Evolutionary conservation across 2,797 vertebrate genomes (phyloP).

Genomic region (Myripristis jacobus): DNA sequence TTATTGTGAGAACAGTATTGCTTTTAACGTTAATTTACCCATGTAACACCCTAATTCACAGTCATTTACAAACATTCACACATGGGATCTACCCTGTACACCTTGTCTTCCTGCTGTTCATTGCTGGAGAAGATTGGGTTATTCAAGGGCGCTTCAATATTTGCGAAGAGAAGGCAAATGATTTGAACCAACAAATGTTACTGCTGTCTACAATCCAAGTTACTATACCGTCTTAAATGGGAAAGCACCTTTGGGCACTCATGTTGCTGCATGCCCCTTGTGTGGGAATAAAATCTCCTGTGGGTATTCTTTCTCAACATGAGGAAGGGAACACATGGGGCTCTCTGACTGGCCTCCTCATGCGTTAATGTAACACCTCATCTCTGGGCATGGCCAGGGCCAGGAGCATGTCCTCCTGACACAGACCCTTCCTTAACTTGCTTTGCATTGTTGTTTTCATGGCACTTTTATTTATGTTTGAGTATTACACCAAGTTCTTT

Average conservation of each 20-base stretch:
- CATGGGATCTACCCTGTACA: background rate
- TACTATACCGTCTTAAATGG: constrained; percentile 22
- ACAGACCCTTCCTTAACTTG: constrained; percentile 24
- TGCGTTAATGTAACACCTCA: constrained; percentile 57
- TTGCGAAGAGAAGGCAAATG: background rate
- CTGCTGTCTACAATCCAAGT: constrained; percentile 20
- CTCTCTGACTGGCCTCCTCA: constrained; percentile 43
- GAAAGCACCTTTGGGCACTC: constrained; percentile 30
- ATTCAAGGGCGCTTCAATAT: background rate
- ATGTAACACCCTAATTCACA: background rate
- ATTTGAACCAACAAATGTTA: background rate
- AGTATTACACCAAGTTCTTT: constrained; percentile 53
- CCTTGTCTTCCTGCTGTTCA: background rate
- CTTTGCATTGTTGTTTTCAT: constrained; percentile 32
- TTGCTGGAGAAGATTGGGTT: background rate
- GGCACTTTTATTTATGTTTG: constrained; percentile 60
- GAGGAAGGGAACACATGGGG: constrained; percentile 23
- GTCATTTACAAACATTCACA: background rate
- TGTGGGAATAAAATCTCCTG: constrained; percentile 29
- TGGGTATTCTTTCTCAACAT: constrained; percentile 20
- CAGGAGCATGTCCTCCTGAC: constrained; percentile 48
- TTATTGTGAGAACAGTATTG: too few relatives aligned
- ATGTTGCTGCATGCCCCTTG: constrained; percentile 36
- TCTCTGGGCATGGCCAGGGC: constrained; percentile 56
- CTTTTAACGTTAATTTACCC: background rate